Evolutionary conservation across 2,797 vertebrate genomes (phyloP).

Genomic region (Pseudochirops cupreus): DNA sequence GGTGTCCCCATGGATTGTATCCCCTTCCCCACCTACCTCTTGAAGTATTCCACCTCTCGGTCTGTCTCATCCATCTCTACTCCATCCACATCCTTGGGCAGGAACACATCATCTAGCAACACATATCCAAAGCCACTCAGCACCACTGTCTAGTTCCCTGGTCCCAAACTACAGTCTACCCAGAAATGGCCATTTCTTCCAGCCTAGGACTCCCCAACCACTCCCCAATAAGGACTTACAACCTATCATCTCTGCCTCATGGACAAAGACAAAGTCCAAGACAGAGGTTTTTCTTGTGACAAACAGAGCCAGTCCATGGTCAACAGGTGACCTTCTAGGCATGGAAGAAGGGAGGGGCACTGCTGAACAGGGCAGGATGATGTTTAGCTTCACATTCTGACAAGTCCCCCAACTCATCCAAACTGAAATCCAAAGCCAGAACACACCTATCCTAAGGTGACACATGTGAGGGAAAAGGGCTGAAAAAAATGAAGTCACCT

Average conservation of each 20-base stretch:
- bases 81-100: constrained; percentile 97
- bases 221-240: neutral
- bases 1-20: neutral
- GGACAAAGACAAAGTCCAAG: neutral
- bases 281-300: neutral
- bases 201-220: neutral
- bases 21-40: constrained; percentile 92
- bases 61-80: constrained; percentile 99
- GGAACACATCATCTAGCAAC: constrained; percentile 97
- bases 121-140: constrained; percentile 77
- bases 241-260: neutral
- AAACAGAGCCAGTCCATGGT: neutral
- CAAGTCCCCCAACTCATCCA: neutral
- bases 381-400: neutral
- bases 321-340: neutral
- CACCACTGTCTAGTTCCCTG: constrained; percentile 32
- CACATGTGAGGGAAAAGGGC: neutral
- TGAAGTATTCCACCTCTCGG: constrained; percentile 99
- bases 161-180: neutral
- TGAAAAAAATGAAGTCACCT: neutral
- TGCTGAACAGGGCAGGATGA: neutral
- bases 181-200: neutral
- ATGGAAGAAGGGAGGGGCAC: neutral
- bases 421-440: neutral
- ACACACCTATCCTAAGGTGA: neutral